Percentiles rank a stretch among this genome's conserved stretches.
Conservation (phyloP, 2,113 vertebrate species). For the Synodontis membranacea region DNA sequence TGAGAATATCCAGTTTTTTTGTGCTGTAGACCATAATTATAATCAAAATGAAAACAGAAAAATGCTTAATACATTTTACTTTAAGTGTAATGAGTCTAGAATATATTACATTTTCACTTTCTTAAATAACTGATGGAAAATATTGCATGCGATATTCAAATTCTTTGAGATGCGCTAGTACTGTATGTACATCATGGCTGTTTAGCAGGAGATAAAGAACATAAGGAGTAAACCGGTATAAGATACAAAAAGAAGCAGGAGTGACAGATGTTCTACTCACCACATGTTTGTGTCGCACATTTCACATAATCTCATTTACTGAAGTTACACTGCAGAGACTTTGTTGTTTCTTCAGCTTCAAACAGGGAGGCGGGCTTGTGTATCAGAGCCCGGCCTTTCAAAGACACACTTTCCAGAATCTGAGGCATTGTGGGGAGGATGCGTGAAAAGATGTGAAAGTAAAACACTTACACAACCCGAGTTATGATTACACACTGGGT, state of each 20-base stretch:
- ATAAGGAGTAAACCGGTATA: neutral
- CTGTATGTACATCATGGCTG: too few species aligned
- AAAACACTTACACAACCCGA: neutral
- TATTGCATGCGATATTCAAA: too few species aligned
- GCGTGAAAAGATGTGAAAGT: neutral
- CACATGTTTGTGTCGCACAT: constrained; percentile 18
- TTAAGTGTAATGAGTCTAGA: too few species aligned
- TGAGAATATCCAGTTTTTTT: too few species aligned
- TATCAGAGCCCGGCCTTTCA: neutral
- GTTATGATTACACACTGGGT: neutral
- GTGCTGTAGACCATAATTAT: too few species aligned
- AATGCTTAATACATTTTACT: too few species aligned
- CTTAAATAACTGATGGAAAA: too few species aligned
- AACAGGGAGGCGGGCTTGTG: neutral
- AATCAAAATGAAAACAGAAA: too few species aligned
- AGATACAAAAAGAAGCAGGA: neutral
- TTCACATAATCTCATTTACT: constrained; percentile 9
- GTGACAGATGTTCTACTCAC: constrained; percentile 6
- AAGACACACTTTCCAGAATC: neutral
- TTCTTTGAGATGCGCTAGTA: too few species aligned
- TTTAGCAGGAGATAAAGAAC: neutral
- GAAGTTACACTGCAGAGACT: neutral
- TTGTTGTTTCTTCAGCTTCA: constrained; percentile 17
- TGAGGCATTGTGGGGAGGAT: too few species aligned
- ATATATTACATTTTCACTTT: too few species aligned